Evolutionary conservation across 1,140 invertebrate species (phyloP), one percentile per base, ranked within the genome.

Genomic region (Drosophila sproati): DNA sequence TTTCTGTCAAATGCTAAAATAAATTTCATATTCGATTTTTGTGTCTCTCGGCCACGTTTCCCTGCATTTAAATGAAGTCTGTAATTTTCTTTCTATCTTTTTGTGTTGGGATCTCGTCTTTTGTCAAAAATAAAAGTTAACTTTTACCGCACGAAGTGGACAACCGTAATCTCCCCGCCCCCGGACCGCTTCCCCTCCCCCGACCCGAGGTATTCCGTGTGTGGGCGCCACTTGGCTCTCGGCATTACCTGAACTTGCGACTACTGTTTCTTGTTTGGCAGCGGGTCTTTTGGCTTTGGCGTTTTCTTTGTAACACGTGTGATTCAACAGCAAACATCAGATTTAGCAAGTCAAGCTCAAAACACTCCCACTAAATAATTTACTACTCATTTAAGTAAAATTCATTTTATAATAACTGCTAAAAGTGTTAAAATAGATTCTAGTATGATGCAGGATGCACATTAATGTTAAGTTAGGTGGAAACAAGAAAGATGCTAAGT

Each of bases 1-100:
- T 79, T 82, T 63, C 82, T 87, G 82, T 87, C 83, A 88, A 86
- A 86, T 82, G 82, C 82, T 82, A 75, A 82, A 86, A 77, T 80
- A 72, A 87, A 82, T 82, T 87, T 87, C 83, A 87, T 87, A 87
- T 87, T 82, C 83, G 69, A 87, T 79, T 82, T 77, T 63, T 64
- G 55, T 64, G 47, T 73, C 62, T 68, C 78, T 72, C 20, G 20
- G 20, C 20, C 20, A 20, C 20, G 20, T 20, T 20, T 20, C 20
- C 45, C 67, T 87, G 78, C 80, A 88, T 88, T 88, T 80, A 78
- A 85, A 85, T 85, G 82, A 85, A 86, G 81, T n/a, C 51, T 41
- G 51, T 29, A 37, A 3, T 10, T 43, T 28, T 37, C 51, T 8
- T 39, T 39, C 12, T 64, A n/a, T 20, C 4, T 7, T n/a, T 35